These are phyloP conservation scores for Camponotus pennsylvanicus DNA, from an alignment of 1,140 invertebrate species.

Conservation along the genomic window DNA sequence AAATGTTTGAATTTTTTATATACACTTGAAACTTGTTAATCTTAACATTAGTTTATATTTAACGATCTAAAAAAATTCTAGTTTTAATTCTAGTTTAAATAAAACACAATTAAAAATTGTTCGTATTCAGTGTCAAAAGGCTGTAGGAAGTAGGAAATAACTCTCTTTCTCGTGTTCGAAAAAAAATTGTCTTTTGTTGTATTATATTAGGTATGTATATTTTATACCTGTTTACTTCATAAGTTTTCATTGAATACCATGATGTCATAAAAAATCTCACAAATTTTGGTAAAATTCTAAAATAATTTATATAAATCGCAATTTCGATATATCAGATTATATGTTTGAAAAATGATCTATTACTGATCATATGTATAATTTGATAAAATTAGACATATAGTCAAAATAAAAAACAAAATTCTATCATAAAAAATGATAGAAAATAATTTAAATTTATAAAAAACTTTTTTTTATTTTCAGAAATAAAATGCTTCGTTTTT, in stretches of 20 bases:
- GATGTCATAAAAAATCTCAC: background rate
- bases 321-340: constrained; percentile 12
- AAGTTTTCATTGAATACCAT: background rate
- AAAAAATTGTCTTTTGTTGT: too few relatives aligned
- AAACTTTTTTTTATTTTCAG: constrained; percentile 11
- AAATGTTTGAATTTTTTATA: too few relatives aligned
- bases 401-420: background rate
- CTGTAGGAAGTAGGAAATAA: too few relatives aligned
- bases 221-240: background rate
- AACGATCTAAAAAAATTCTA: too few relatives aligned
- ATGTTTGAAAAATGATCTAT: background rate
- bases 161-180: too few relatives aligned
- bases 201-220: background rate
- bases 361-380: too few relatives aligned
- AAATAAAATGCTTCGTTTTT: constrained; percentile 28
- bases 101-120: too few relatives aligned
- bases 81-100: too few relatives aligned
- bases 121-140: too few relatives aligned
- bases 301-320: constrained; percentile 12
- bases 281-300: background rate
- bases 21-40: too few relatives aligned
- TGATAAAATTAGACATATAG: too few relatives aligned
- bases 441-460: background rate
- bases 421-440: constrained; percentile 17
- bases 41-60: too few relatives aligned